A percentile compares a stretch with the other conserved stretches of the same genome.
These are phyloP conservation scores for Melinaea menophilus DNA, from an alignment of 2,888 invertebrate genomes.

Conservation along the genomic window DNA sequence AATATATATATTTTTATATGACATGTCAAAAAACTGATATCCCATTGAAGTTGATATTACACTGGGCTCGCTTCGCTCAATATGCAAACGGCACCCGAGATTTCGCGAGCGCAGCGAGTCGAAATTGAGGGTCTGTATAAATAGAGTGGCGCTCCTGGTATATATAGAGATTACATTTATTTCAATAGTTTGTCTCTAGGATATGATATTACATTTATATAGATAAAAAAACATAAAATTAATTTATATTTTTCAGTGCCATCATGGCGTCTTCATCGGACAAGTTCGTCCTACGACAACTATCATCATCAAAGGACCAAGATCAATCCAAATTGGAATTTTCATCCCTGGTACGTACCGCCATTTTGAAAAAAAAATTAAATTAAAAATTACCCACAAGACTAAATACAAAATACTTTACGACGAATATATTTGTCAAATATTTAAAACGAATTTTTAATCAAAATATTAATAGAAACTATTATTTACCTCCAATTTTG, in stretches of 20 bases:
- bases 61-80: too few species aligned
- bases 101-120: too few species aligned
- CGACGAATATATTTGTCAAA: too few species aligned
- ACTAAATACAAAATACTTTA: background rate
- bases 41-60: too few species aligned
- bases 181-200: background rate
- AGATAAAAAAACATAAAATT: background rate
- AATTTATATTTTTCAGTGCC: slow-evolving; percentile 81
- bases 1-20: too few species aligned
- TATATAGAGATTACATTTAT: background rate
- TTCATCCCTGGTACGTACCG: slow-evolving; percentile 54
- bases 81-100: too few species aligned
- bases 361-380: background rate
- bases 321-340: slow-evolving; percentile 50
- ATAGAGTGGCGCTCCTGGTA: background rate
- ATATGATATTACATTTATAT: background rate
- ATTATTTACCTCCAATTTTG: too few species aligned
- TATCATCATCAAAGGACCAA: slow-evolving; percentile 62
- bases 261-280: slow-evolving; percentile 86
- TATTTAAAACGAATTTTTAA: too few species aligned
- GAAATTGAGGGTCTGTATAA: too few species aligned
- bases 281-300: slow-evolving; percentile 81
- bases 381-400: background rate
- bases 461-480: too few species aligned
- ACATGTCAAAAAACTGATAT: too few species aligned